Percentiles rank a stretch among this genome's conserved stretches.
Evolutionary conservation across 2,113 vertebrate genomes (phyloP).

Genomic region (Serilophus lunatus): DNA sequence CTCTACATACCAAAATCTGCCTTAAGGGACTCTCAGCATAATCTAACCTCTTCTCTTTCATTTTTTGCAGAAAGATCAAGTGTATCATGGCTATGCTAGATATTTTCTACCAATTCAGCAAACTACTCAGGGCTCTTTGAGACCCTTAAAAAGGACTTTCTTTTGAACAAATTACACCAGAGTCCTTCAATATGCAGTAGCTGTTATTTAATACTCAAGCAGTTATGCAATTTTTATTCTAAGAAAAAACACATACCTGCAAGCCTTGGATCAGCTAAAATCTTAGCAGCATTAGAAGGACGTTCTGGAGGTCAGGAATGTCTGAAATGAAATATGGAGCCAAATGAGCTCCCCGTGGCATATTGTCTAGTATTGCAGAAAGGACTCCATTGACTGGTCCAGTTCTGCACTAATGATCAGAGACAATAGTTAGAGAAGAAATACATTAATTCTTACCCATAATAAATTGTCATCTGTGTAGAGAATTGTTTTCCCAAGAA

Average conservation of each 20-base stretch:
- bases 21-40: not conserved
- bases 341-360: not conserved
- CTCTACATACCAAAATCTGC: not conserved
- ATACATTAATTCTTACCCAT: not conserved
- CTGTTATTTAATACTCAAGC: not conserved
- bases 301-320: not conserved
- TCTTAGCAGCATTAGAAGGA: not conserved
- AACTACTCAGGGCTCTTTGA: not conserved
- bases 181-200: rapidly evolving
- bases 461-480: not conserved
- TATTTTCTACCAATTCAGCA: slow-evolving; percentile 10
- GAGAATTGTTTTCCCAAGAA: not conserved
- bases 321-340: not conserved
- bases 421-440: not conserved
- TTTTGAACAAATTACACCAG: not conserved
- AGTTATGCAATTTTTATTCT: not conserved
- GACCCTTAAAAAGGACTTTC: not conserved
- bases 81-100: not conserved
- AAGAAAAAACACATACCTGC: not conserved
- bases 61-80: slow-evolving; percentile 3
- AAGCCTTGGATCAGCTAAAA: not conserved
- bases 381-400: not conserved
- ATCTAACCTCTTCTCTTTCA: not conserved
- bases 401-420: not conserved
- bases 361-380: not conserved